Evolutionary conservation across 2,113 vertebrate species (phyloP), one percentile per base, ranked within the genome.

Genomic region (Zosterops hypoxanthus): DNA sequence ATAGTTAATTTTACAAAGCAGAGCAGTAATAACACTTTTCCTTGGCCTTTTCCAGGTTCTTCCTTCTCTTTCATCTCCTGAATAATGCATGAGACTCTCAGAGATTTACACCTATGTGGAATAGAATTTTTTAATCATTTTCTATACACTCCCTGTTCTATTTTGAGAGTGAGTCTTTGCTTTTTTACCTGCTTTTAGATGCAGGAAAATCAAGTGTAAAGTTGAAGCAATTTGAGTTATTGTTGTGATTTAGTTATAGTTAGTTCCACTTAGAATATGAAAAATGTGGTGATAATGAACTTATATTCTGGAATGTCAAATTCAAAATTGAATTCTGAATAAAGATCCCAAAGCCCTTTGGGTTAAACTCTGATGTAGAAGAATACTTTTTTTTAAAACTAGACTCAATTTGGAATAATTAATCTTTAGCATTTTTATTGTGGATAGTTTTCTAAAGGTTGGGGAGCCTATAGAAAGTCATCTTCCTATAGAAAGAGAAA

Each of bases 1-100:
- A 70, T 42, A 69, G 85, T 94, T 94, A 82, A 73, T 94, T 90
- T 95, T 88, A 90, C 66, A 82, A 87, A 95, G 44, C 44, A 80
- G 8, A 72, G 41, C 5, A 66, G 34, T 55, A 86, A 59, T 71
- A 77, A 55, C 82, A 47, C 14, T 92, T 95, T 53, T 44, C 49
- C 15, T 80, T 86, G 23, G 75, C 34, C 17, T 65, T 83, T 80
- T 76, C 41, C n/a, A 90, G 25, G 36, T 90, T 84, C 39, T 52
- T 71, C 61, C 24, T 94, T 91, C 34, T 76, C 36, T 86, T 94
- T 93, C 55, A 73, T 85, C 49, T 76, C 9, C 26, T 94, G 70
- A 79, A 60, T 93, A 87, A 79, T 64, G 24, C 82, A 85, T 64
- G 25, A 75, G 14, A 18, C 7, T 66, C 14, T 91, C 25, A n/a